Base-by-base conservation (phyloP, 2,113 vertebrate species). In the Excalfactoria chinensis region DNA sequence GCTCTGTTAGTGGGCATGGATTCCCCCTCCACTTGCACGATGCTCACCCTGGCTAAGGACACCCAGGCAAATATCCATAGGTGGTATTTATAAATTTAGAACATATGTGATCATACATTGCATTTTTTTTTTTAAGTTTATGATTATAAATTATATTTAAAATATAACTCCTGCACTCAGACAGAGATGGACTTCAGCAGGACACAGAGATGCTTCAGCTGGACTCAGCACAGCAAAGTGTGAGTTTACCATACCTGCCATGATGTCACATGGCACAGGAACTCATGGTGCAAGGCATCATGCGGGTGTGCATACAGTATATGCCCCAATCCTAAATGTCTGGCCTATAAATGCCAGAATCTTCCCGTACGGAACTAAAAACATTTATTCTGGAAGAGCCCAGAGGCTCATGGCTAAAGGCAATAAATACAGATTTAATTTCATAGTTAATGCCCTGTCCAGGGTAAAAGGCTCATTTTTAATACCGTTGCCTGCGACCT, bases 331-430 rank as follows among this genome's bases (percentile, higher is more conserved):
- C 63, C 23, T 76, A 93, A 94, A 88, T 0, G 69, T 89, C 95
- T 96, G 79, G 94, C 84, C 87, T 84, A 70, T 19, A 48, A 92
- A 84, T 62, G 92, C 88, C 95, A 96, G 84, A 89, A 59, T 86
- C 89, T 89, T 90, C 90, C 89, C 12, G 51, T 84, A 93, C 4
- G 3, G 94, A 93, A 96, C 93, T 94, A 82, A 94, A 97, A 95
- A 95, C 97, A 95, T 96, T 97, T 96, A 94, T 95, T 97, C 95
- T 95, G 94, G 95, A 96, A 96, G 86, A 84, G 46, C 64, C 71
- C 72, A 46, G 75, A 68, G 75, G 84, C 85, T 96, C 19, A 5
- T 82, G 94, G 94, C 93, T 97, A 71, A 89, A 71, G 71, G 95
- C 95, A 96, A 96, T 96, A 97, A 96, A 97, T 96, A 95, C 35